phyloP scores from a whole-genome alignment of 2,888 invertebrate species.

The Oasisia sp. region DNA sequence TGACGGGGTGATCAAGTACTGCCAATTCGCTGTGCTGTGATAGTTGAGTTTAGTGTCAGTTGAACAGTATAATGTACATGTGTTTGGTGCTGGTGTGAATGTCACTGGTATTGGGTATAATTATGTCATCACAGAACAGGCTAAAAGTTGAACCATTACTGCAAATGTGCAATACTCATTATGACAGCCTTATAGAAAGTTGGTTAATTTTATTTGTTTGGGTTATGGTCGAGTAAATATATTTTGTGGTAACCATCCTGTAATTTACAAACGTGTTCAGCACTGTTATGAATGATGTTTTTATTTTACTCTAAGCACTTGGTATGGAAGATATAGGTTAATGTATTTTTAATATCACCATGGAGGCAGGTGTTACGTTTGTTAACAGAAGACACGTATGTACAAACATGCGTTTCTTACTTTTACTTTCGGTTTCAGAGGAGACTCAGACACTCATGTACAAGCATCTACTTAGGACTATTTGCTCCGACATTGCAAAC shows the following conservation, averaged over 20 bases:
- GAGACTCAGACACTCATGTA: conserved; percentile 76
- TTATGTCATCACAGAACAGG: neutral
- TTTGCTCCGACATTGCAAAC: conserved; percentile 83
- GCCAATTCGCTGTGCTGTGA: no score
- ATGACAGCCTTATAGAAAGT: neutral
- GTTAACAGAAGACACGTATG: neutral
- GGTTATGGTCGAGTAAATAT: neutral
- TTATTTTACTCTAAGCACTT: neutral
- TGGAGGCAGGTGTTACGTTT: neutral
- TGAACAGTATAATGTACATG: neutral
- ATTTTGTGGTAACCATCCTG: neutral
- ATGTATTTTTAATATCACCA: neutral
- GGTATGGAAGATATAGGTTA: neutral
- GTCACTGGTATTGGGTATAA: neutral
- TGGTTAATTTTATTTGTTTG: neutral
- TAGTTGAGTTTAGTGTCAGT: no score
- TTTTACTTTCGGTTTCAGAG: conserved; percentile 48
- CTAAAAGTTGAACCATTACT: neutral
- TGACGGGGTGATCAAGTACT: no score
- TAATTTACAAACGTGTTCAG: neutral
- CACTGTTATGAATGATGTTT: neutral
- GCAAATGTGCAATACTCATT: neutral
- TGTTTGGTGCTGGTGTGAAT: neutral
- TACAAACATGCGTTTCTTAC: neutral
- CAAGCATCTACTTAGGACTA: conserved; percentile 85